Base-by-base conservation (phyloP, 2,888 invertebrate genomes). In the Candidula unifasciata region DNA sequence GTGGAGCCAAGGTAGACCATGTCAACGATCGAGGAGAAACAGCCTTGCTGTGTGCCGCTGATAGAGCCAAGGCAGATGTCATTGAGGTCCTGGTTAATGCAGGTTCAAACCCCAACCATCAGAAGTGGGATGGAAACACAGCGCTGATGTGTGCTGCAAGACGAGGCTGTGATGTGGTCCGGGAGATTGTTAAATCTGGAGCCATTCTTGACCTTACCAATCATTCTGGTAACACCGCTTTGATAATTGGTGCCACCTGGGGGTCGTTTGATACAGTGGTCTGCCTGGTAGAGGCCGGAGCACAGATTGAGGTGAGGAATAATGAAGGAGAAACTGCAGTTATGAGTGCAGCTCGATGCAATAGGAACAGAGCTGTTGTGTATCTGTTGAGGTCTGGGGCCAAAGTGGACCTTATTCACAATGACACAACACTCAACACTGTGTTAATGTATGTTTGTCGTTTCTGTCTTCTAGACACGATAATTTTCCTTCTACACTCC, bases 261-360 rank as follows among this genome's bases (percentile, higher is more conserved):
- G 81, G 81, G 0, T 73, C 81, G 35, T 81, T 81, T 73, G 73
- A 81, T 18, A 60, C 81, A 2, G 73, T 73, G 10, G 81, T 81
- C 3, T 27, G 37, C 21, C 33, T 81, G 37, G 71, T 73, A 0
- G 73, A 81, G 35, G 73, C 73, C 60, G 33, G 86, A 13, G 86
- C 84, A 6, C 74, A 82, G 44, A 27, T 79, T 16, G 74, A 37
- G n/a, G 76, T 84, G n/a, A 44, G n/a, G 74, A 81, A 83, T 44
- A 86, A 82, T 78, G 84, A 86, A 33, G 86, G 86, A 27, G 86
- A 86, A 57, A 84, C 86, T 1, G 86, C 86, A 10, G 54, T 86
- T 5, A 84, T 84, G 84, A 78, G 84, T 71, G 86, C 86, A 54
- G 86, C 86, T 52, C 54, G 81, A 10, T 35, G 35, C 33, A 81